Evolutionary conservation across 2,113 vertebrate genomes (phyloP).

Genomic region (Lethenteron camtschaticum): DNA sequence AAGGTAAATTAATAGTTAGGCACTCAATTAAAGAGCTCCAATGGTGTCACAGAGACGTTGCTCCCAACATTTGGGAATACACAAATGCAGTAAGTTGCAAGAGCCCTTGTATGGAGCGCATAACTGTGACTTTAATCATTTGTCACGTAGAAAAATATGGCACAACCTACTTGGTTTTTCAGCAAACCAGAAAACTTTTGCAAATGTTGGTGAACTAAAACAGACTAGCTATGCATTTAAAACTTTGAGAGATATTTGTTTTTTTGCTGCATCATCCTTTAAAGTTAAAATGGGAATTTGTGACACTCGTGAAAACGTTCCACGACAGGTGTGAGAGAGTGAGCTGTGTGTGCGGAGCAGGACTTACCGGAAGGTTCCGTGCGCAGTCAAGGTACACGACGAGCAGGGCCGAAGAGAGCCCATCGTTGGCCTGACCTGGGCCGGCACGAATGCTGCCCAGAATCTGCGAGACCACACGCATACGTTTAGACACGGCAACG

Average conservation of each 20-base stretch:
- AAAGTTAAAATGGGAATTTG: neutral
- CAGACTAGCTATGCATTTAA: neutral
- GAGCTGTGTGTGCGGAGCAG: neutral
- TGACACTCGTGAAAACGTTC: constrained; percentile 7
- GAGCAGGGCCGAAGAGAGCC: constrained; percentile 64
- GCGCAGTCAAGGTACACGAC: constrained; percentile 80
- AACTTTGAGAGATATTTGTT: neutral
- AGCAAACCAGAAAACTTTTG: too few relatives aligned
- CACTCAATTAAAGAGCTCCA: too few relatives aligned
- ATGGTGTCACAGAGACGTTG: too few relatives aligned
- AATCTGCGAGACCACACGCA: constrained; percentile 23
- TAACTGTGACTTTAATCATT: too few relatives aligned
- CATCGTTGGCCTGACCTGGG: constrained; percentile 49
- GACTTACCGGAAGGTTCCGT: constrained; percentile 67
- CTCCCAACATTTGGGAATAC: too few relatives aligned
- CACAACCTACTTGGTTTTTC: too few relatives aligned
- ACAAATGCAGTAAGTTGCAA: too few relatives aligned
- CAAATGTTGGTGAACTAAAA: neutral
- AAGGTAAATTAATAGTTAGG: too few relatives aligned
- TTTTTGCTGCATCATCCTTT: neutral
- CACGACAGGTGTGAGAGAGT: neutral
- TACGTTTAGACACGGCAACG: neutral
- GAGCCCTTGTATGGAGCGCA: too few relatives aligned
- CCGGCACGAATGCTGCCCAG: constrained; percentile 47
- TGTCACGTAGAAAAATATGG: too few relatives aligned